phyloP scores from a whole-genome alignment of 2,113 vertebrate genomes.

The Fulmarus glacialis region DNA sequence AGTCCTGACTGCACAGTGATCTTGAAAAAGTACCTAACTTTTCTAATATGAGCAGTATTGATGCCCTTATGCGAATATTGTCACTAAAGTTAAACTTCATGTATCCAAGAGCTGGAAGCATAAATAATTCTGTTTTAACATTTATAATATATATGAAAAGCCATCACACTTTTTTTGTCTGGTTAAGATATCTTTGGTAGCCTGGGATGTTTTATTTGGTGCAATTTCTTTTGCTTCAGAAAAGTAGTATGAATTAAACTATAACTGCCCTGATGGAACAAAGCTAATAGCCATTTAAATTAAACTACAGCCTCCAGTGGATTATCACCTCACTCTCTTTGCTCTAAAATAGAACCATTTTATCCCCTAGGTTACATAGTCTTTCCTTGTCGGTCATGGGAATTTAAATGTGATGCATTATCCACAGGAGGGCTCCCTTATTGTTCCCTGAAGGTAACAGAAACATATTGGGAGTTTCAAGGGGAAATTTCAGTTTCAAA shows the following conservation, averaged over 20 bases:
- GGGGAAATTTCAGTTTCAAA: slow-evolving; percentile 39
- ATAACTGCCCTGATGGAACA: slow-evolving; percentile 22
- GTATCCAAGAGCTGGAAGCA: not conserved
- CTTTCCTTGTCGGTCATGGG: slow-evolving; percentile 8
- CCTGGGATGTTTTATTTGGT: slow-evolving; percentile 15
- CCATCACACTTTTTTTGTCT: not conserved
- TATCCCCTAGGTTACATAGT: slow-evolving; percentile 25
- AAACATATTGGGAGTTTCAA: slow-evolving; percentile 33
- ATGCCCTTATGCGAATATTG: not conserved
- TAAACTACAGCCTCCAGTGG: slow-evolving; percentile 37
- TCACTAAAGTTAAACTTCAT: not conserved
- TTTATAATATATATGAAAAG: not conserved
- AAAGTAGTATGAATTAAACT: slow-evolving; percentile 50
- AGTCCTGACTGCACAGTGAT: not conserved
- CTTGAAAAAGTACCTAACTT: not conserved
- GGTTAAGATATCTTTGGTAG: not conserved
- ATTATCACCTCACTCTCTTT: slow-evolving; percentile 14
- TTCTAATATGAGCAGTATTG: not conserved
- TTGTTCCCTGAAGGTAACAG: slow-evolving; percentile 52
- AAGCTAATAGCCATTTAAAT: slow-evolving; percentile 65
- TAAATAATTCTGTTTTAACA: not conserved
- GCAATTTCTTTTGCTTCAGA: not conserved
- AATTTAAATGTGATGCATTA: slow-evolving; percentile 56
- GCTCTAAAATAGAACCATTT: slow-evolving; percentile 23
- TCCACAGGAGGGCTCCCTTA: slow-evolving; percentile 46